Conservation (phyloP, 2,113 vertebrate genomes). For the Tragulus kanchil region DNA sequence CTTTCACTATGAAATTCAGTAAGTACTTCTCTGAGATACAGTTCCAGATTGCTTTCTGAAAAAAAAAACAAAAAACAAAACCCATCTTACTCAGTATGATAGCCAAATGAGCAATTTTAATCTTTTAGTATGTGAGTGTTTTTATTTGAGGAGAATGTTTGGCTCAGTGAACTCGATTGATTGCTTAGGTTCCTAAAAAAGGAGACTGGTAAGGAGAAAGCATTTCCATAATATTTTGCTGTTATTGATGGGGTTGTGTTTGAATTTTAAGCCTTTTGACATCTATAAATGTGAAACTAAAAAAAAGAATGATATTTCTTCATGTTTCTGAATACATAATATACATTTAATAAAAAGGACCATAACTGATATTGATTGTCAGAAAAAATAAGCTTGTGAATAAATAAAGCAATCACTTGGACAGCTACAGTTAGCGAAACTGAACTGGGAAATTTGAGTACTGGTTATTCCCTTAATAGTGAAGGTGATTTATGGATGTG, state of each 20-base stretch:
- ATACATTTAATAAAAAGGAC: conserved; percentile 76
- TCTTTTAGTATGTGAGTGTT: not conserved
- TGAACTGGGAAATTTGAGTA: conserved; percentile 79
- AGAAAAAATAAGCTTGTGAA: conserved; percentile 77
- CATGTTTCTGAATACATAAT: conserved; percentile 55
- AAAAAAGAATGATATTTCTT: conserved; percentile 63
- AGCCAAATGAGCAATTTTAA: not conserved
- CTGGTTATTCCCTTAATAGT: conserved; percentile 64
- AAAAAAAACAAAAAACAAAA: not conserved
- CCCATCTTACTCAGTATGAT: not conserved
- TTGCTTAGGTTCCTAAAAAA: conserved; percentile 45
- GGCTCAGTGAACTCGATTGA: not conserved
- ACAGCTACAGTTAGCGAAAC: conserved; percentile 69
- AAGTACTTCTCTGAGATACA: not conserved
- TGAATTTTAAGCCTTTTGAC: conserved; percentile 37
- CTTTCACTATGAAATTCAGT: conserved; percentile 41
- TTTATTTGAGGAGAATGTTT: conserved; percentile 33
- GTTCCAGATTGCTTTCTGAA: not conserved
- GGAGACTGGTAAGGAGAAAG: not conserved
- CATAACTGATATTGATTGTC: conserved; percentile 78
- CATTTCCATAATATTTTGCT: conserved; percentile 38
- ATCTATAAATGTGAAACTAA: not conserved
- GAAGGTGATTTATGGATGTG: conserved; percentile 82
- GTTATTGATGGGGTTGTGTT: conserved; percentile 31
- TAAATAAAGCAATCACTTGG: conserved; percentile 77